Percentiles rank a stretch among this genome's conserved stretches.
These are phyloP conservation scores for Halcyon senegalensis DNA, from an alignment of 2,113 vertebrate genomes.

Conservation along the genomic window DNA sequence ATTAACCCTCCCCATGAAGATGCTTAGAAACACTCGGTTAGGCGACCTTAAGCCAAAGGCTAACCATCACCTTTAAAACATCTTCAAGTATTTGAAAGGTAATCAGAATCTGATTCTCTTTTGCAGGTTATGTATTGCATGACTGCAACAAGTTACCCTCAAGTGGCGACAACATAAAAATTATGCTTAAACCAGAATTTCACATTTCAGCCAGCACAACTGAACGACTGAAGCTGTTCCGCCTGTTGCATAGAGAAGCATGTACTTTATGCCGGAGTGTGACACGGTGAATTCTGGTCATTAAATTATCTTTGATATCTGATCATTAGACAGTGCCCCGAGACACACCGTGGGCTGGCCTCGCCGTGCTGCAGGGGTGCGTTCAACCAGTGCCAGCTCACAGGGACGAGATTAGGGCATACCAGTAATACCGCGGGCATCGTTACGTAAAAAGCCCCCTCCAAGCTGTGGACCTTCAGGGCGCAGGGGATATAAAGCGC, in stretches of 20 bases:
- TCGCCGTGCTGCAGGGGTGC: rapidly evolving
- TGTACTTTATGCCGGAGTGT: rapidly evolving
- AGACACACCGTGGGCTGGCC: neutral
- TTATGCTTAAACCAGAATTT: rapidly evolving
- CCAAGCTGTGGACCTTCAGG: neutral
- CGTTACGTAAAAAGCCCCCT: neutral
- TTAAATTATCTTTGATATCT: neutral
- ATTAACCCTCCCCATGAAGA: neutral
- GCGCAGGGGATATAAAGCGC: rapidly evolving
- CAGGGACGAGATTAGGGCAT: neutral
- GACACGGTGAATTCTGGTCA: neutral
- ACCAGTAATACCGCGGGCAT: neutral
- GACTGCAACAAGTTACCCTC: neutral
- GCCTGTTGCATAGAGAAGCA: neutral
- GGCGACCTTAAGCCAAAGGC: rapidly evolving
- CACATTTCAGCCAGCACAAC: neutral
- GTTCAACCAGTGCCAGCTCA: neutral
- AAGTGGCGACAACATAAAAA: neutral
- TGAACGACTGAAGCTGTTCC: rapidly evolving
- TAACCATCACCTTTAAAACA: neutral
- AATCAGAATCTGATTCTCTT: neutral
- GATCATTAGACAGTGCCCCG: neutral
- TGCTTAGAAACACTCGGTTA: neutral
- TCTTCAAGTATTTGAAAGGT: rapidly evolving
- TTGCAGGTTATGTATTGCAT: rapidly evolving